phyloP scores from a whole-genome alignment of 2,888 invertebrate genomes.

The Tuberolachnus salignus region DNA sequence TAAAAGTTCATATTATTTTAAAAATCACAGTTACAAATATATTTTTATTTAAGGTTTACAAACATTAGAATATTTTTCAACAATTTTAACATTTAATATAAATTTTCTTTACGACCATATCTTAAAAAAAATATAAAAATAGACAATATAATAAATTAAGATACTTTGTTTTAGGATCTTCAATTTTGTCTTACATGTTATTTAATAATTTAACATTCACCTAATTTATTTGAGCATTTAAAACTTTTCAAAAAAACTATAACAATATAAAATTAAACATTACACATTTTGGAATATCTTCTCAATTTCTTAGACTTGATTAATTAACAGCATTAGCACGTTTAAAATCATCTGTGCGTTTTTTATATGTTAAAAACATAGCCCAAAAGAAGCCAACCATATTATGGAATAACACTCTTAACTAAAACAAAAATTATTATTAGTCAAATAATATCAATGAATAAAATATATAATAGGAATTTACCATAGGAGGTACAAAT shows the following conservation, averaged over 20 bases:
- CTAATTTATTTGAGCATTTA: conserved; percentile 19
- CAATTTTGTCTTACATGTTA: conserved; percentile 24
- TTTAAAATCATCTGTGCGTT: conserved; percentile 61
- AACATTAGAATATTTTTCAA: background rate
- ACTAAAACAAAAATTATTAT: conserved; percentile 65
- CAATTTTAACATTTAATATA: conserved; percentile 3
- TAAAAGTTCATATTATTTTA: background rate
- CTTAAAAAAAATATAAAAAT: conserved; percentile 12
- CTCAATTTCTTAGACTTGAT: background rate
- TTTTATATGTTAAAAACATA: conserved; percentile 74
- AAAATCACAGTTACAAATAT: background rate
- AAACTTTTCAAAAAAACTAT: background rate
- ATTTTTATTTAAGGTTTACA: background rate
- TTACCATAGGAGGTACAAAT: conserved; percentile 80
- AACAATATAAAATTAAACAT: conserved; percentile 6
- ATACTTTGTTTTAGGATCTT: background rate
- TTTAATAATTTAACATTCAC: background rate
- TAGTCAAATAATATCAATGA: conserved; percentile 32
- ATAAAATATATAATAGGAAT: conserved; percentile 58
- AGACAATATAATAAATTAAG: conserved; percentile 3
- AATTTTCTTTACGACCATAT: background rate
- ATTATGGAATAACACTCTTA: conserved; percentile 76
- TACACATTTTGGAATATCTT: background rate
- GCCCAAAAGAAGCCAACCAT: conserved; percentile 81
- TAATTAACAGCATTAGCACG: conserved; percentile 42